Conservation (phyloP, 2,113 vertebrate species). For the Chauna torquata region DNA sequence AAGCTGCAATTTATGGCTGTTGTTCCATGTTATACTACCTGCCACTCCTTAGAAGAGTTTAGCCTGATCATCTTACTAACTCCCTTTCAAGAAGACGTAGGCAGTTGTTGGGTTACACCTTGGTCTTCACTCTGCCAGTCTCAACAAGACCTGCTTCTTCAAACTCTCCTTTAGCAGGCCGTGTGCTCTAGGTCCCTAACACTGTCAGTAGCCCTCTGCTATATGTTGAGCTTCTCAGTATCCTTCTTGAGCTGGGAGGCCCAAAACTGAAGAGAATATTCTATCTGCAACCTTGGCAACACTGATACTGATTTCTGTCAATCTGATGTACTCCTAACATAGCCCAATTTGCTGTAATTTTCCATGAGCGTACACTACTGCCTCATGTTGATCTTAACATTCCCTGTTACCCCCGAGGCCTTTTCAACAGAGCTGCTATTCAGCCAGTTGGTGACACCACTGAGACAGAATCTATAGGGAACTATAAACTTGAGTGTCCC, state of each 20-base stretch:
- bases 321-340: accelerated
- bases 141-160: background rate
- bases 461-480: background rate
- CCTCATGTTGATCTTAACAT: background rate
- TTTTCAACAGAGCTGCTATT: background rate
- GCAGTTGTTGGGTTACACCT: background rate
- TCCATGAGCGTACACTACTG: background rate
- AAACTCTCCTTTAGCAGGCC: background rate
- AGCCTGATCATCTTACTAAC: background rate
- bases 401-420: background rate
- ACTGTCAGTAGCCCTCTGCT: background rate
- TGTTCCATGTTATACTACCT: background rate
- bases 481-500: background rate
- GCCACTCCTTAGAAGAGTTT: background rate
- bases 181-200: background rate
- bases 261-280: background rate
- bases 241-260: background rate
- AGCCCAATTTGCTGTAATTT: background rate
- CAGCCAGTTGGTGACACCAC: background rate
- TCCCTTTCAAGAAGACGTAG: background rate
- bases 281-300: background rate
- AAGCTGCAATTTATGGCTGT: background rate
- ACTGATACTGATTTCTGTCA: background rate
- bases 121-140: background rate
- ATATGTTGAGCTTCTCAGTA: background rate